These are phyloP conservation scores for Rhopilema esculentum DNA, from an alignment of 30 jellyfish, hydroid and myxozoan species.

Conservation along the genomic window DNA sequence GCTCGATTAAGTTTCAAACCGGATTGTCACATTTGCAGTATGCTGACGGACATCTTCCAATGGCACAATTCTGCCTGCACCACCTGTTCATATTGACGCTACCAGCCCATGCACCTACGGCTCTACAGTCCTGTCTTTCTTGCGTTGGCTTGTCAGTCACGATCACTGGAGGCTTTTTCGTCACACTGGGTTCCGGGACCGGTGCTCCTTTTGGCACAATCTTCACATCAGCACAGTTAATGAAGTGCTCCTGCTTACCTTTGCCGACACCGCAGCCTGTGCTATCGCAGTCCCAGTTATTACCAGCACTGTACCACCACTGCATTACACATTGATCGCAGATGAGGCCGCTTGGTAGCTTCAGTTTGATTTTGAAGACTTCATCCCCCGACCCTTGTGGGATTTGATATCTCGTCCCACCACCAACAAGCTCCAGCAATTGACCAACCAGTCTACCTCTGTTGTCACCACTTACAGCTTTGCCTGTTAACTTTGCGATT, in stretches of 20 bases:
- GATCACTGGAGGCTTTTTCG: constrained; percentile 62
- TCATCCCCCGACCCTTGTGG: constrained; percentile 77
- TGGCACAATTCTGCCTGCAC: constrained; percentile 71
- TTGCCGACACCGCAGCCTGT: constrained; percentile 85
- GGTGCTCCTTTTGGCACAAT: constrained; percentile 61
- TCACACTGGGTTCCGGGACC: constrained; percentile 31
- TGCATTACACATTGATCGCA: constrained; percentile 88
- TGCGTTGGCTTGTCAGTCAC: constrained; percentile 58
- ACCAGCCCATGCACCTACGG: constrained; percentile 61
- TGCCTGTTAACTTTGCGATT: constrained; percentile 69
- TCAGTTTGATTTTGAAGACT: constrained; percentile 49
- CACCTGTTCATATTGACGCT: constrained; percentile 64
- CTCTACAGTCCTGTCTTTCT: constrained; percentile 53
- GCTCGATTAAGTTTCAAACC: not conserved
- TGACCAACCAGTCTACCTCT: constrained; percentile 73
- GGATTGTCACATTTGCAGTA: constrained; percentile 37
- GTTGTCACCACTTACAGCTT: constrained; percentile 54
- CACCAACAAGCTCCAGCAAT: constrained; percentile 69
- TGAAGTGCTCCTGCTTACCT: constrained; percentile 89
- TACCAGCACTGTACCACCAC: constrained; percentile 93
- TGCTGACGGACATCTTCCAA: constrained; percentile 52
- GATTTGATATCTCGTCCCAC: constrained; percentile 79
- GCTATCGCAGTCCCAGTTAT: constrained; percentile 90
- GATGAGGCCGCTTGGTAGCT: constrained; percentile 71
- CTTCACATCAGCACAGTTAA: constrained; percentile 93